Evolutionary conservation across 2,113 vertebrate genomes (phyloP).

Genomic region (Eleginops maclovinus): DNA sequence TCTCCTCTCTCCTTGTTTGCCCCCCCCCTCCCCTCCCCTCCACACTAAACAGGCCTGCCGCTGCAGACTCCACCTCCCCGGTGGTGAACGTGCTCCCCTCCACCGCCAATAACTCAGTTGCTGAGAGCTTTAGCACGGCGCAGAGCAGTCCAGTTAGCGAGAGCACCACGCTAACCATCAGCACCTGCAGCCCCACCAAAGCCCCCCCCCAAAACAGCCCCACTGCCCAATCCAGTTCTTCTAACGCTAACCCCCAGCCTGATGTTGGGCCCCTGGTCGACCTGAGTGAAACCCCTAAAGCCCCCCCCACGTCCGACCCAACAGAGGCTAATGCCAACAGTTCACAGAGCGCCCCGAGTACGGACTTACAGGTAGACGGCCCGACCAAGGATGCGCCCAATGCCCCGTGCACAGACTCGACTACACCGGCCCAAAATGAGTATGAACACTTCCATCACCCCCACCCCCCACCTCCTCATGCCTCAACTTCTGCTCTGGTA

Average conservation of each 20-base stretch:
- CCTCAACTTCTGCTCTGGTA: slow-evolving; percentile 26
- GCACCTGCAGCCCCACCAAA: slow-evolving; percentile 78
- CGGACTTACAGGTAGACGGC: slow-evolving; percentile 95
- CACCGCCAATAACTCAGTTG: slow-evolving; percentile 93
- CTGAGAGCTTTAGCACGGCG: slow-evolving; percentile 92
- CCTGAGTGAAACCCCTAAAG: slow-evolving; percentile 91
- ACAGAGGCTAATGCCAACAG: slow-evolving; percentile 81
- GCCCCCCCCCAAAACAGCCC: slow-evolving; percentile 68
- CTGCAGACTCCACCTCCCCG: slow-evolving; percentile 87
- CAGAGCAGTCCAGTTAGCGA: slow-evolving; percentile 95
- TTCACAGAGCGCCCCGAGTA: slow-evolving; percentile 83
- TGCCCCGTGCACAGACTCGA: slow-evolving; percentile 86
- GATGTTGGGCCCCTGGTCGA: slow-evolving; percentile 92
- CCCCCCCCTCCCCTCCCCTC: slow-evolving; percentile 62
- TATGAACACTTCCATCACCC: slow-evolving; percentile 87
- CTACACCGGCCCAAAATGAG: slow-evolving; percentile 91
- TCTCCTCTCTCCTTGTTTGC: slow-evolving; percentile 28
- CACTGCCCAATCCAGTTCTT: slow-evolving; percentile 44
- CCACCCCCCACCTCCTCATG: neutral
- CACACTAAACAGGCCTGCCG: slow-evolving; percentile 88
- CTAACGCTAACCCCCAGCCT: slow-evolving; percentile 68
- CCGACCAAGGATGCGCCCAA: slow-evolving; percentile 91
- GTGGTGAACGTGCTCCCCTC: slow-evolving; percentile 94
- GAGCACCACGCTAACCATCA: slow-evolving; percentile 91
- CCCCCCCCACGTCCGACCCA: slow-evolving; percentile 64